phyloP scores from a whole-genome alignment of 92 coral and sea anemone species.

The Plumapathes pennacea region DNA sequence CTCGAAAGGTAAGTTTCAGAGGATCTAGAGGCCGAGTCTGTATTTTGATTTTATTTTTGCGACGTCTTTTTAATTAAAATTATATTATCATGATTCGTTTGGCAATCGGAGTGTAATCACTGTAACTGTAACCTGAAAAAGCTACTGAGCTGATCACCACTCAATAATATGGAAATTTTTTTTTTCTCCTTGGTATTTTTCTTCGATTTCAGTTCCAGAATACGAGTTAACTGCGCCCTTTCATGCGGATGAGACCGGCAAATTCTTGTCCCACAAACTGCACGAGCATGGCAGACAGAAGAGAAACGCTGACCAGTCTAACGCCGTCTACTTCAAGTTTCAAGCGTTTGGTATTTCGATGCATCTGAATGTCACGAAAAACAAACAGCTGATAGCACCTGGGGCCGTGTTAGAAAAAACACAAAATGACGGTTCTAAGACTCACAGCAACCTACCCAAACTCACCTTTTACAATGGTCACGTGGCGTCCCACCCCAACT shows the following conservation, averaged over 20 bases:
- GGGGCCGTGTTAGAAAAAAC: constrained; percentile 47
- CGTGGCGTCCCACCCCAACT: constrained; percentile 71
- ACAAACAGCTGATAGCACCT: constrained; percentile 46
- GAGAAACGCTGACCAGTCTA: constrained; percentile 17
- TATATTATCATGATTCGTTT: no score
- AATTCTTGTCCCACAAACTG: constrained; percentile 59
- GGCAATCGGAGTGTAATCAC: no score
- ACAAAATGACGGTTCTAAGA: constrained; percentile 53
- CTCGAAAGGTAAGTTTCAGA: constrained; percentile 51
- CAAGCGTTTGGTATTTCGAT: constrained; percentile 52
- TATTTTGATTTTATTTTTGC: no score
- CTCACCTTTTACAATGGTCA: constrained; percentile 64
- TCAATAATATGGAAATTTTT: no score
- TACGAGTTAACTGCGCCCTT: constrained; percentile 79
- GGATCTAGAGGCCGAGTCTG: not conserved
- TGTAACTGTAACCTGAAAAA: no score
- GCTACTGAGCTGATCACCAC: no score
- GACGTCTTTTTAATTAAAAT: no score
- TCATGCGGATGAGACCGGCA: constrained; percentile 70
- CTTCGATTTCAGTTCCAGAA: constrained; percentile 57
- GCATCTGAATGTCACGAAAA: constrained; percentile 62
- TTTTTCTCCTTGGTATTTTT: not conserved
- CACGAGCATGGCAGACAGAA: constrained; percentile 37
- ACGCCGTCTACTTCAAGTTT: constrained; percentile 32
- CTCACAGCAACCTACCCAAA: constrained; percentile 17